Evolutionary conservation across 1,140 invertebrate genomes (phyloP).

Genomic region (Paralvinella palmiformis): DNA sequence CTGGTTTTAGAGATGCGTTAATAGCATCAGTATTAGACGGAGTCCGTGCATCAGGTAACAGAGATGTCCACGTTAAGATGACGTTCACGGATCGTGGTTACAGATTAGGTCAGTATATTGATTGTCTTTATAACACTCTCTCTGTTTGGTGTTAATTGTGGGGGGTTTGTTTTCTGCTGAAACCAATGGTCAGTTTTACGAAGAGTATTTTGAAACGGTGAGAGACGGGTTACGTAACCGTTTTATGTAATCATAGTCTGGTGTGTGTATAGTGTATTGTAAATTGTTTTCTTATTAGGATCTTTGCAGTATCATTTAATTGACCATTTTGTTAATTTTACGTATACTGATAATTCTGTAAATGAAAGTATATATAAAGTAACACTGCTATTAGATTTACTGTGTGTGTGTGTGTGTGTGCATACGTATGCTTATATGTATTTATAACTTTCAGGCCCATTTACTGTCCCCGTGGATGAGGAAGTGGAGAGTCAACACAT

Average conservation of each 20-base stretch:
- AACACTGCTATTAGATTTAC: too few relatives aligned
- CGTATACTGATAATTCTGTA: too few relatives aligned
- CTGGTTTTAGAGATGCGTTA: slow-evolving; percentile 73
- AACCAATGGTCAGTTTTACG: too few relatives aligned
- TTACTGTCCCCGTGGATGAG: slow-evolving; percentile 83
- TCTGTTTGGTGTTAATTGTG: neutral
- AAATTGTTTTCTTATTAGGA: too few relatives aligned
- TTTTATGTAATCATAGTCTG: too few relatives aligned
- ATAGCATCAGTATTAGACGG: slow-evolving; percentile 92
- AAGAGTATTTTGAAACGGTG: too few relatives aligned
- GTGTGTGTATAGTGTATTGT: too few relatives aligned
- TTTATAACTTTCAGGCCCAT: slow-evolving; percentile 57
- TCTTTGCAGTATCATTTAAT: too few relatives aligned
- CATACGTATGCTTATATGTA: neutral
- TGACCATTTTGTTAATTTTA: too few relatives aligned
- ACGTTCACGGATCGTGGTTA: slow-evolving; percentile 71
- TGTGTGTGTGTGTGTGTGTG: neutral
- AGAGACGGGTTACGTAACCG: too few relatives aligned
- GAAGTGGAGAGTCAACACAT: slow-evolving; percentile 85
- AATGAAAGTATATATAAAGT: neutral
- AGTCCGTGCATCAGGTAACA: slow-evolving; percentile 90
- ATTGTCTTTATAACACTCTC: neutral
- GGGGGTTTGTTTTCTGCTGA: too few relatives aligned
- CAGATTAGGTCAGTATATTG: slow-evolving; percentile 62
- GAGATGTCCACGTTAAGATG: slow-evolving; percentile 94